Conservation (phyloP, 1,140 invertebrate genomes). For the Drosophila arawakana region DNA sequence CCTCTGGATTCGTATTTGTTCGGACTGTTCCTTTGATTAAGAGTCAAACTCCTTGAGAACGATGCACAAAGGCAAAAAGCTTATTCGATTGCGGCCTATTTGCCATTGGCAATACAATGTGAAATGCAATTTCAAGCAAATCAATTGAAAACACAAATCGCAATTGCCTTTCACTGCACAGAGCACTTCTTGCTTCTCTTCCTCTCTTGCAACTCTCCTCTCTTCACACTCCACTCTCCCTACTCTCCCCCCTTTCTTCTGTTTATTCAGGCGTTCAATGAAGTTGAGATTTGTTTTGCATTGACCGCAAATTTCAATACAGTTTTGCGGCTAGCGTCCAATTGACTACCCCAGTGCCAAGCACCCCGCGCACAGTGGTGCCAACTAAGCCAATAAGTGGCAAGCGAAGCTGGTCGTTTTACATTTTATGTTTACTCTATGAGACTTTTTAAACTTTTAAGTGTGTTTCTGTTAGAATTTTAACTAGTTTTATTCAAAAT, state of each 20-base stretch:
- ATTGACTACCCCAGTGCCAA: conserved; percentile 49
- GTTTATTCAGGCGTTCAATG: conserved; percentile 59
- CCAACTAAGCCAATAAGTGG: not conserved
- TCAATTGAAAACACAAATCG: conserved; percentile 79
- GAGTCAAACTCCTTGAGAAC: not conserved
- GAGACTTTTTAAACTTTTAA: no score
- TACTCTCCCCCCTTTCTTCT: conserved; percentile 6
- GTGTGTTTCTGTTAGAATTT: no score
- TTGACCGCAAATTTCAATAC: conserved; percentile 83
- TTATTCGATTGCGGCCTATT: conserved; percentile 51
- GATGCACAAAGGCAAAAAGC: not conserved
- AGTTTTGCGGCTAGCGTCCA: conserved; percentile 72
- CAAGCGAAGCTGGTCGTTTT: not conserved
- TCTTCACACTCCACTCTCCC: not conserved
- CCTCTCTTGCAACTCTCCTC: not conserved
- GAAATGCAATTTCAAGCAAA: conserved; percentile 79
- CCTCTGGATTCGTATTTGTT: conserved; percentile 23
- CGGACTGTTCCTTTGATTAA: conserved; percentile 37
- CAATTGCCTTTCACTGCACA: conserved; percentile 72
- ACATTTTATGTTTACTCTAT: no score
- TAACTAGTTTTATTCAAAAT: no score
- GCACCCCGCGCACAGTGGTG: conserved; percentile 46
- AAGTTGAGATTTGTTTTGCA: conserved; percentile 79
- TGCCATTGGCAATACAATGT: conserved; percentile 59
- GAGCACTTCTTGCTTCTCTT: conserved; percentile 8